Evolutionary conservation across 2,113 vertebrate species (phyloP).

Genomic region (Callospermophilus lateralis): DNA sequence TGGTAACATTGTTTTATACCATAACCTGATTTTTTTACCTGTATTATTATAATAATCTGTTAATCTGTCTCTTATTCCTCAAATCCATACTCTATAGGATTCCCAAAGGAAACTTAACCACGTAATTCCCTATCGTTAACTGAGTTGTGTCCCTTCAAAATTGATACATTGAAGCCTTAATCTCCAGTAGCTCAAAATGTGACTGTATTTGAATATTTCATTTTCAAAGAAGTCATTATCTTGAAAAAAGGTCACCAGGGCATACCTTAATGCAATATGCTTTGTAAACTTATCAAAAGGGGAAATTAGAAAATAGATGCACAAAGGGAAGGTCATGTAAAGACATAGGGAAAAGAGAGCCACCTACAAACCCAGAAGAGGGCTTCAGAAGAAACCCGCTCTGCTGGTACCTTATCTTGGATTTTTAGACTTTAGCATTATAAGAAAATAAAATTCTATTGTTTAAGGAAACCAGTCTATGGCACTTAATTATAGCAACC

Average conservation of each 20-base stretch:
- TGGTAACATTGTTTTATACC: neutral
- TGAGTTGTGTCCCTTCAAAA: neutral
- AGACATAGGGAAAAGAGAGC: neutral
- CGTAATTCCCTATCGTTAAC: neutral
- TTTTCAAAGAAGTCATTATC: neutral
- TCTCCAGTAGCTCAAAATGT: neutral
- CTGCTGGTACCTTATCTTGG: neutral
- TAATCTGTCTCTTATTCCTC: neutral
- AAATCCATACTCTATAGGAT: neutral
- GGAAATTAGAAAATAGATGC: neutral
- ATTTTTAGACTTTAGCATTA: neutral
- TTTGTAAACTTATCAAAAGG: neutral
- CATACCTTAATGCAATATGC: neutral
- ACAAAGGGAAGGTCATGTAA: neutral
- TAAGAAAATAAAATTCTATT: constrained; percentile 44
- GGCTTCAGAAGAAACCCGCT: neutral
- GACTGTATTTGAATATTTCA: neutral
- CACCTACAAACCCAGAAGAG: neutral
- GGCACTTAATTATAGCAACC: neutral
- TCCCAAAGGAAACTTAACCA: neutral
- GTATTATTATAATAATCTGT: neutral
- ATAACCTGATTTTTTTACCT: neutral
- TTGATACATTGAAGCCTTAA: neutral
- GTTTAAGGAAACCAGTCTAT: neutral
- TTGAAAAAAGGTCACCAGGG: neutral